Conservation (phyloP, 1,140 invertebrate genomes). For the Trachymyrmex septentrionalis region DNA sequence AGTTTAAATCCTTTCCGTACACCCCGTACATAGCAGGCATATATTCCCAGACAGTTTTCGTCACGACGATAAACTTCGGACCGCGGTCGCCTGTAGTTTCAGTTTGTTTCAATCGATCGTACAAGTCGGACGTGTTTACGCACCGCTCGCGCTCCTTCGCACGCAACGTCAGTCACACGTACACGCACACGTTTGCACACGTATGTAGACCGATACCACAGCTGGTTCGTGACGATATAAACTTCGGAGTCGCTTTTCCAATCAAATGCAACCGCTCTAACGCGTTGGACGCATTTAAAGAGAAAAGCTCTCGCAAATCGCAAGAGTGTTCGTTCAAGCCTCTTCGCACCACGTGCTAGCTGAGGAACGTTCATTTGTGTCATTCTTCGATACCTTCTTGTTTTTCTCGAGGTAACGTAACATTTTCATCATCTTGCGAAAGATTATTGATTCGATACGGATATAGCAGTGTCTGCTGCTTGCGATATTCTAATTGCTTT, state of each 20-base stretch:
- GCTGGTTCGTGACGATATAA: not conserved
- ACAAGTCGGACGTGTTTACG: slow-evolving; percentile 16
- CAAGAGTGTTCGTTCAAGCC: not conserved
- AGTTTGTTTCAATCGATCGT: slow-evolving; percentile 59
- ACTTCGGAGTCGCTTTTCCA: slow-evolving; percentile 19
- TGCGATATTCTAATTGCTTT: not conserved
- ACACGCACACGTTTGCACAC: not conserved
- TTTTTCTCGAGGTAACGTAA: slow-evolving; percentile 1
- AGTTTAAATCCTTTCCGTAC: not conserved
- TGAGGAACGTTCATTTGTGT: not conserved
- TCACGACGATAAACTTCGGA: slow-evolving; percentile 59
- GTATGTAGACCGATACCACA: not conserved
- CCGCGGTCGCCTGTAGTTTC: slow-evolving; percentile 42
- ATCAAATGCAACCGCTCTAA: slow-evolving; percentile 28
- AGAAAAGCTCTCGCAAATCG: not conserved
- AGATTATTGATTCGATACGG: not conserved
- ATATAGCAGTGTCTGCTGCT: not conserved
- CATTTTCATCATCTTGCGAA: not conserved
- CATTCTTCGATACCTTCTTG: not conserved
- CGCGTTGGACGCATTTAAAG: not conserved
- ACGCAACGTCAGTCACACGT: slow-evolving; percentile 4
- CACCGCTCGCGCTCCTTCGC: not conserved
- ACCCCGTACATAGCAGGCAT: not conserved
- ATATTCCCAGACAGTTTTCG: slow-evolving; percentile 40
- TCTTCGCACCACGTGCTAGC: slow-evolving; percentile 5